Percentiles rank a stretch among this genome's conserved stretches.
These are phyloP conservation scores for Typhlichthys subterraneus DNA, from an alignment of 2,797 vertebrate species.

Conservation along the genomic window DNA sequence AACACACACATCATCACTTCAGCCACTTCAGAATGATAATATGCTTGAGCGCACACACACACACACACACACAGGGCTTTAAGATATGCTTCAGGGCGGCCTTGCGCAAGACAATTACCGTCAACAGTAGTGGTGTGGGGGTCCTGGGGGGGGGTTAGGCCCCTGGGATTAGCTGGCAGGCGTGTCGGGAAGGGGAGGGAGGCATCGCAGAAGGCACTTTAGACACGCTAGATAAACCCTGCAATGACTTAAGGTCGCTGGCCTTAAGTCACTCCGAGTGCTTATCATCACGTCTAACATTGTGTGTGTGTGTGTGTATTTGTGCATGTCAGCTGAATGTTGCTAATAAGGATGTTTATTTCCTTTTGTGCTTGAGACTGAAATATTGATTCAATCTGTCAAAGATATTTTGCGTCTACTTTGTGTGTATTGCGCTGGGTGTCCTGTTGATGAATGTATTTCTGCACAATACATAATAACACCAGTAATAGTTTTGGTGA, in stretches of 20 bases:
- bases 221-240: conserved; percentile 69
- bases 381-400: no score
- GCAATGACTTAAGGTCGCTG: conserved; percentile 66
- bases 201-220: conserved; percentile 50
- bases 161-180: background rate
- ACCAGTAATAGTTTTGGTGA: no score
- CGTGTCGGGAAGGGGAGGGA: conserved; percentile 60
- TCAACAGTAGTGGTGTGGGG: conserved; percentile 55
- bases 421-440: no score
- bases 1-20: background rate
- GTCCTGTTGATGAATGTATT: no score
- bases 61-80: conserved; percentile 9
- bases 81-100: conserved; percentile 21
- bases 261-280: conserved; percentile 62
- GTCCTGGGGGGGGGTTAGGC: conserved; percentile 52
- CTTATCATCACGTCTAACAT: conserved; percentile 29
- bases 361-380: no score
- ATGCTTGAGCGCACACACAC: conserved; percentile 21
- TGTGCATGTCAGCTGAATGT: no score
- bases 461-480: no score
- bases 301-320: no score
- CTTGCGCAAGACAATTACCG: conserved; percentile 61
- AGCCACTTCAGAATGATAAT: conserved; percentile 10
- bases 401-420: no score
- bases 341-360: no score